These are phyloP conservation scores for Pterocles burchelli DNA, from an alignment of 2,113 vertebrate genomes.

Conservation along the genomic window DNA sequence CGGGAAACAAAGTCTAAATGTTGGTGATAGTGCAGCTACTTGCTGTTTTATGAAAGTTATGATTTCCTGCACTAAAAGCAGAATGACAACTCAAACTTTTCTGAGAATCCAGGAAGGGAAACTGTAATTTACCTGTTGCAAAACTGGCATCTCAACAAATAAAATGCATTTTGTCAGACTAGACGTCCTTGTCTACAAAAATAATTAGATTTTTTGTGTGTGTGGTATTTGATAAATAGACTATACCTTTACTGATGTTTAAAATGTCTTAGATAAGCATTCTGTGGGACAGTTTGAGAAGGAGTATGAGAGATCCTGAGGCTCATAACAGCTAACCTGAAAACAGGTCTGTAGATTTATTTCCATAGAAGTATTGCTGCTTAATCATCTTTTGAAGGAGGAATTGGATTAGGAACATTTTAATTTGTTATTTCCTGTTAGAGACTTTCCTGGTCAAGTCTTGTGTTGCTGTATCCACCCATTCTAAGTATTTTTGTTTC, in stretches of 20 bases:
- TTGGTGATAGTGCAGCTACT: neutral
- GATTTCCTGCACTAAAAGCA: neutral
- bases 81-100: neutral
- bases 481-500: neutral
- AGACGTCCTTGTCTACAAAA: neutral
- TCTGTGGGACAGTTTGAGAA: neutral
- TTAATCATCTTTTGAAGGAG: neutral
- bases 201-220: neutral
- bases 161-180: neutral
- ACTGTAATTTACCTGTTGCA: neutral
- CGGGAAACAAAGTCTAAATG: neutral
- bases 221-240: neutral
- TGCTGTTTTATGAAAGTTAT: neutral
- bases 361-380: neutral
- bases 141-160: neutral
- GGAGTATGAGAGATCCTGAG: neutral
- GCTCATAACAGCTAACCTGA: neutral
- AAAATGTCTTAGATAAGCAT: neutral
- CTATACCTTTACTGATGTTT: too few species aligned
- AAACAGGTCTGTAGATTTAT: neutral
- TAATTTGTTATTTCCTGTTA: neutral
- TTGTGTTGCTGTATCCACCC: neutral
- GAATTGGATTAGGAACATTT: neutral
- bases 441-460: neutral
- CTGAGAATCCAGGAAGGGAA: neutral